Conservation (phyloP, 2,888 invertebrate genomes). For the Watsonalla cultraria region DNA sequence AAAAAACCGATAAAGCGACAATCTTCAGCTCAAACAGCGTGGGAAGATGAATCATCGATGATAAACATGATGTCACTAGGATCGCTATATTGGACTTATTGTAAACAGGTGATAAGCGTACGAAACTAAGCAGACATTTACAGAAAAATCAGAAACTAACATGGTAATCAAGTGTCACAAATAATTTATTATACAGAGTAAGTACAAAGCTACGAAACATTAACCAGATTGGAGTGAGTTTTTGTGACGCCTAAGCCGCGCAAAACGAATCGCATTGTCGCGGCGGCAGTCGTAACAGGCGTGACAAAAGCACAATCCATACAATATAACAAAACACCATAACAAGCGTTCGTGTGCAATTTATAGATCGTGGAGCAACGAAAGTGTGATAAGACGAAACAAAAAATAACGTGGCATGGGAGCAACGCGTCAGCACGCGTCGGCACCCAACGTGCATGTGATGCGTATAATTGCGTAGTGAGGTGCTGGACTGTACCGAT, state of each 20-base stretch:
- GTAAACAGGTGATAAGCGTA: slow-evolving; percentile 25
- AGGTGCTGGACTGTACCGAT: slow-evolving; percentile 63
- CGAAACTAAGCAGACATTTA: slow-evolving; percentile 7
- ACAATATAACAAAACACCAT: slow-evolving; percentile 43
- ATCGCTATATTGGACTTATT: slow-evolving; percentile 29
- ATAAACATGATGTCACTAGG: slow-evolving; percentile 36
- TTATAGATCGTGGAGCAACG: slow-evolving; percentile 67
- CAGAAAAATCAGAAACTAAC: slow-evolving; percentile 8
- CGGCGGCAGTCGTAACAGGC: slow-evolving; percentile 22
- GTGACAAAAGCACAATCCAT: slow-evolving; percentile 52
- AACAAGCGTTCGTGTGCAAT: slow-evolving; percentile 70
- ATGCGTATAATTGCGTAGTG: slow-evolving; percentile 26
- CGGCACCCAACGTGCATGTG: slow-evolving; percentile 38
- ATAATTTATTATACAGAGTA: slow-evolving; percentile 32
- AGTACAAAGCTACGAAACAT: slow-evolving; percentile 35
- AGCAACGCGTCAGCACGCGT: slow-evolving; percentile 20
- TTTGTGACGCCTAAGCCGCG: slow-evolving; percentile 37
- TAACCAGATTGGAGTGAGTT: slow-evolving; percentile 38
- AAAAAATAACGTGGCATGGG: slow-evolving; percentile 28
- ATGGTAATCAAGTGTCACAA: slow-evolving; percentile 22
- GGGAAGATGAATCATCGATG: slow-evolving; percentile 42
- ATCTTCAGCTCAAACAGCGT: slow-evolving; percentile 17
- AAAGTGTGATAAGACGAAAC: slow-evolving; percentile 29
- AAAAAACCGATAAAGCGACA: slow-evolving; percentile 26
- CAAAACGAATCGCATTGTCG: slow-evolving; percentile 29